A percentile compares a stretch with the other conserved stretches of the same genome.
These are phyloP conservation scores for Podarcis raffonei DNA, from an alignment of 2,113 vertebrate genomes.

Conservation along the genomic window DNA sequence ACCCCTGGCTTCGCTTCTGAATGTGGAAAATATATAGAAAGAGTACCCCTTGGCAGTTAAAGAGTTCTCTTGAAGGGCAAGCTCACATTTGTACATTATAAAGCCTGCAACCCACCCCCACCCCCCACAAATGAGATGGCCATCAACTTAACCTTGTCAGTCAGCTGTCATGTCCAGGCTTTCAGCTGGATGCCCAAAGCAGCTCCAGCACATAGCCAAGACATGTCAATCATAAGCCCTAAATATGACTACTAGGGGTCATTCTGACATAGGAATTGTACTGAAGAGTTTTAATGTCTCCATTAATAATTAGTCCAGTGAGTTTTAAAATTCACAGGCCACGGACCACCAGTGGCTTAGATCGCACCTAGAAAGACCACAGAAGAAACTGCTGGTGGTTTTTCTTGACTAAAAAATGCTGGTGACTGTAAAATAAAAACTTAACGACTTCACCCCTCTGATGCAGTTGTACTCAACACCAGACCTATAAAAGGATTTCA, in stretches of 20 bases:
- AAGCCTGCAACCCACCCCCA: neutral
- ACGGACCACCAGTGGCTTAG: neutral
- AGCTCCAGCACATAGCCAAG: neutral
- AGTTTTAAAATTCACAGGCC: neutral
- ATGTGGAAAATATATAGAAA: slow-evolving; percentile 1
- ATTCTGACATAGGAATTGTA: neutral
- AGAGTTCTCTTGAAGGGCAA: neutral
- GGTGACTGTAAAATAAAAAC: neutral
- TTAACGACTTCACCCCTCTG: neutral
- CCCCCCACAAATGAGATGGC: slow-evolving; percentile 1
- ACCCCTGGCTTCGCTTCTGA: neutral
- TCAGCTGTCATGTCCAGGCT: neutral
- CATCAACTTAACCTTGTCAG: slow-evolving; percentile 13
- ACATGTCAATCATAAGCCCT: neutral
- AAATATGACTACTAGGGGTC: neutral
- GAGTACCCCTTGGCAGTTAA: neutral
- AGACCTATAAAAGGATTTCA: too few species aligned
- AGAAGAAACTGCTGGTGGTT: neutral
- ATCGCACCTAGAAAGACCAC: neutral
- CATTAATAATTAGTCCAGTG: neutral
- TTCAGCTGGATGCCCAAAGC: neutral
- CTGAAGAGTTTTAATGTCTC: neutral
- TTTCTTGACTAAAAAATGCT: neutral
- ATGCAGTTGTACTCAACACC: neutral
- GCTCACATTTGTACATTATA: neutral